Conservation (phyloP, 92 coral and sea anemone genomes). For the Siderastrea radians region DNA sequence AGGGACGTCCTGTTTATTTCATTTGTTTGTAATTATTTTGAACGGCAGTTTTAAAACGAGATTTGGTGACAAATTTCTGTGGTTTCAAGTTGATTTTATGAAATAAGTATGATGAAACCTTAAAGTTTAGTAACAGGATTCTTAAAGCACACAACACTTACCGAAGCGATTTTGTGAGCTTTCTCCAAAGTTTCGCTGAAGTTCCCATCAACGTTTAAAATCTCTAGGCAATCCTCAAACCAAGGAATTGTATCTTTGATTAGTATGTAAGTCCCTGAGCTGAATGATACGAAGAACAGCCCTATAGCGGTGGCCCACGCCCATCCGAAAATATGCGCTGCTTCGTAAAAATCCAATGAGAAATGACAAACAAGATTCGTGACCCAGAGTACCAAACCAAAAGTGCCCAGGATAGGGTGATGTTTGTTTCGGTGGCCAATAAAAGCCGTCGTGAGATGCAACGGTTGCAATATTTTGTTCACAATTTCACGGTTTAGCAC, state of each 20-base stretch:
- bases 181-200: conserved; percentile 89
- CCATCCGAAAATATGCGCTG: conserved; percentile 87
- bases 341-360: conserved; percentile 96
- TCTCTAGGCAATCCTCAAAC: conserved; percentile 89
- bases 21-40: conserved; percentile 18
- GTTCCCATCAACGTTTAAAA: conserved; percentile 87
- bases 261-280: conserved; percentile 79
- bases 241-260: conserved; percentile 89
- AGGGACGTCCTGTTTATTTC: neutral
- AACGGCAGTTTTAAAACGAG: neutral
- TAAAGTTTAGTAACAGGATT: neutral
- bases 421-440: conserved; percentile 88
- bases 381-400: conserved; percentile 87
- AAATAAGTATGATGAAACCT: neutral
- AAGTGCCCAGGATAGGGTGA: conserved; percentile 62
- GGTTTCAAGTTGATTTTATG: neutral
- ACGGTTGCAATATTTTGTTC: conserved; percentile 68
- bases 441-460: conserved; percentile 84
- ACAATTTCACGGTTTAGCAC: conserved; percentile 70
- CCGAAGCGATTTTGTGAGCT: conserved; percentile 75
- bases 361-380: conserved; percentile 81
- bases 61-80: neutral
- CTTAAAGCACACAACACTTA: conserved; percentile 17
- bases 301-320: conserved; percentile 99
- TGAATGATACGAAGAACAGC: conserved; percentile 83